These are phyloP conservation scores for Halictus quadricinctus DNA, from an alignment of 2,888 invertebrate species.

Conservation along the genomic window DNA sequence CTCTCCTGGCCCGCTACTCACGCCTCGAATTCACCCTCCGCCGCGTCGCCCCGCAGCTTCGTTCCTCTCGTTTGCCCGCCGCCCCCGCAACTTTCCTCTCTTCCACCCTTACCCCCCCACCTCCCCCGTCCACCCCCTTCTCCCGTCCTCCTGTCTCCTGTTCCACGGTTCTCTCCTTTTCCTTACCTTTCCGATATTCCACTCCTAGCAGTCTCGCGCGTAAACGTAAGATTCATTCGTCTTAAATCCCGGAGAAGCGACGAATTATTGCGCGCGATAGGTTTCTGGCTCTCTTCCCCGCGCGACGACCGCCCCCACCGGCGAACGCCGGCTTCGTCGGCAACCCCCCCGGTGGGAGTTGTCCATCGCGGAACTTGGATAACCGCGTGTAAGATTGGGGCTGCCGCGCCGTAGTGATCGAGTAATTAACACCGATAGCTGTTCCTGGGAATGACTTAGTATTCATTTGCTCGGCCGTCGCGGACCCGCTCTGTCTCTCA, in stretches of 20 bases:
- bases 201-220: conserved; percentile 66
- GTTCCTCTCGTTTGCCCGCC: conserved; percentile 22
- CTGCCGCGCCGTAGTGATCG: neutral
- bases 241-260: conserved; percentile 64
- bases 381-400: conserved; percentile 2
- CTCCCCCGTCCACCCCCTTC: neutral
- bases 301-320: conserved; percentile 11
- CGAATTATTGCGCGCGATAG: conserved; percentile 63
- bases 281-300: conserved; percentile 16
- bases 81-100: conserved; percentile 39
- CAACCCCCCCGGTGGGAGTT: neutral
- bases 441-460: neutral
- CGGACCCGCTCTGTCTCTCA: neutral
- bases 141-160: conserved; percentile 17
- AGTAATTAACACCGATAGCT: conserved; percentile 11
- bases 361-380: conserved; percentile 13
- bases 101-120: conserved; percentile 28
- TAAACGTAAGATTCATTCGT: conserved; percentile 73
- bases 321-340: neutral
- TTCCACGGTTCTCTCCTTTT: conserved; percentile 52
- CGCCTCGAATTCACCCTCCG: conserved; percentile 48
- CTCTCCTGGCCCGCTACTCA: conserved; percentile 50
- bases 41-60: conserved; percentile 28
- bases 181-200: conserved; percentile 73
- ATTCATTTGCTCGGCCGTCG: neutral